Evolutionary conservation across 2,113 vertebrate species (phyloP).

Genomic region (Meles meles): DNA sequence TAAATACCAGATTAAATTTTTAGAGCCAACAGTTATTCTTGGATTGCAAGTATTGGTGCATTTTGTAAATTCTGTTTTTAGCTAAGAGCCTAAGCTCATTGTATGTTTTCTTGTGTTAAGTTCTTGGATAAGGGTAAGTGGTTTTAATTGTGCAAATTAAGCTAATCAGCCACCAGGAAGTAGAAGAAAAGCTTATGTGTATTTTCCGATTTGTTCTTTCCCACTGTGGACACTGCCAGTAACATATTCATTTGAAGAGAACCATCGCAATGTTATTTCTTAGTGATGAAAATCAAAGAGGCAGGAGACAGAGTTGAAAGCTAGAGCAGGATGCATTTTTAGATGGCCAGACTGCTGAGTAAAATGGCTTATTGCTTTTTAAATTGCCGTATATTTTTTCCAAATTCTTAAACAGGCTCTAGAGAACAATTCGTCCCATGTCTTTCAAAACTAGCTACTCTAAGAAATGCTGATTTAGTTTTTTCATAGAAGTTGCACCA

Average conservation of each 20-base stretch:
- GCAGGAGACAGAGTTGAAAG: conserved; percentile 41
- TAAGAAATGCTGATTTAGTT: conserved; percentile 69
- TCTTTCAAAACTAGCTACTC: conserved; percentile 64
- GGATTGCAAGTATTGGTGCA: background rate
- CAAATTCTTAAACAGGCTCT: conserved; percentile 67
- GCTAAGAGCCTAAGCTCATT: background rate
- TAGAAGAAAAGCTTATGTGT: background rate
- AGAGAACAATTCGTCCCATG: conserved; percentile 56
- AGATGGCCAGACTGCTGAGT: conserved; percentile 60
- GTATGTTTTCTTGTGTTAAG: background rate
- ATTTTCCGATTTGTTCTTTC: conserved; percentile 23
- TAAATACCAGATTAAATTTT: conserved; percentile 12
- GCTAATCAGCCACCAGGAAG: background rate
- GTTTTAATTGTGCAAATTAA: conserved; percentile 22
- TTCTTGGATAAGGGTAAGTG: background rate
- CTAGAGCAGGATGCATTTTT: conserved; percentile 22
- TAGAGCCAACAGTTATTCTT: background rate
- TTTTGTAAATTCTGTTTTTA: background rate
- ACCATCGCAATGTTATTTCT: conserved; percentile 34
- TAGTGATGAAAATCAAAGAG: conserved; percentile 53
- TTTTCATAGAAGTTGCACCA: conserved; percentile 28
- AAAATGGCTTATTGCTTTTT: conserved; percentile 73
- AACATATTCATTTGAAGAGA: conserved; percentile 39
- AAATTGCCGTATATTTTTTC: conserved; percentile 71
- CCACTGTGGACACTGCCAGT: background rate